Percentiles rank a stretch among this genome's conserved stretches.
Conservation (phyloP, 2,888 invertebrate genomes). For the Neoascia interrupta region DNA sequence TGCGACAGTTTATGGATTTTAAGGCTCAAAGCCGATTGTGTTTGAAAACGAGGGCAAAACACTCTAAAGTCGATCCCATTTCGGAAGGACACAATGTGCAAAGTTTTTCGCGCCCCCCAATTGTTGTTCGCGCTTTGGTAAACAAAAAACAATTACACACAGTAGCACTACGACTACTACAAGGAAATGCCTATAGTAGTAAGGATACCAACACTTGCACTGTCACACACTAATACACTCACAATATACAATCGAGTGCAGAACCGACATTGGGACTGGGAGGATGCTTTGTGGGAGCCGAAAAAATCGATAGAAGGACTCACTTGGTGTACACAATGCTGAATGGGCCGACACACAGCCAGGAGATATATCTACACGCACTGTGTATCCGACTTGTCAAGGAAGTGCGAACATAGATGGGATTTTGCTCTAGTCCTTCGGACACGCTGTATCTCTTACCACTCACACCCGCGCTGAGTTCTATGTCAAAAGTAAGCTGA, state of each 20-base stretch:
- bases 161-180: constrained; percentile 23
- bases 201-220: constrained; percentile 15
- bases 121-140: constrained; percentile 47
- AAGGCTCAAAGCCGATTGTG: not conserved
- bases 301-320: constrained; percentile 61
- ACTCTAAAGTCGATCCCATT: not conserved
- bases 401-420: constrained; percentile 36
- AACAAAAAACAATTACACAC: constrained; percentile 44
- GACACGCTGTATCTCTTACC: constrained; percentile 37
- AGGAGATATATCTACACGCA: not conserved
- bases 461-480: constrained; percentile 49
- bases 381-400: not conserved
- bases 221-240: constrained; percentile 5
- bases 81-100: constrained; percentile 21
- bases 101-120: constrained; percentile 44
- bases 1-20: constrained; percentile 8
- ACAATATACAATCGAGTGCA: constrained; percentile 20
- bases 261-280: constrained; percentile 34
- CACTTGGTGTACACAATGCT: constrained; percentile 46
- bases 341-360: constrained; percentile 39
- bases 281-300: not conserved
- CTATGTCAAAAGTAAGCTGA: constrained; percentile 54
- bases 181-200: constrained; percentile 27
- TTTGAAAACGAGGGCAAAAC: constrained; percentile 1
- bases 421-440: constrained; percentile 24